Evolutionary conservation across 2,113 vertebrate species (phyloP).

Genomic region (Etia nguti): DNA sequence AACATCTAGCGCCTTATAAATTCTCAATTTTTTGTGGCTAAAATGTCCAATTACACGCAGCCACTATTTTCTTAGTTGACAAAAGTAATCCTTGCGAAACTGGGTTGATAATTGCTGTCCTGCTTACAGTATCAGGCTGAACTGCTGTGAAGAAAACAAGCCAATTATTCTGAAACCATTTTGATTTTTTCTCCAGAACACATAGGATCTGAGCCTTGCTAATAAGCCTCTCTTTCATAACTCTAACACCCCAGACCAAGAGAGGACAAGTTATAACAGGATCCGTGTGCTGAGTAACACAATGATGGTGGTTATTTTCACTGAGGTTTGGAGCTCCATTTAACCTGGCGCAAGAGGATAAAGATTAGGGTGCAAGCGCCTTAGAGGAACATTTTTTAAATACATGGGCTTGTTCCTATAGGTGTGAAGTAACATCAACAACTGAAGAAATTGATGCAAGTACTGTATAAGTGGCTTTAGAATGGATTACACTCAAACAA

Average conservation of each 20-base stretch:
- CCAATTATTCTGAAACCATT: conserved; percentile 13
- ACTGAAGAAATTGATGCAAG: background rate
- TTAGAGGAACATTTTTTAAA: background rate
- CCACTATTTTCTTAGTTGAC: background rate
- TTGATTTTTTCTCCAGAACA: background rate
- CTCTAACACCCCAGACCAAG: background rate
- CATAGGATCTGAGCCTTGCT: background rate
- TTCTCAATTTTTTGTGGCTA: background rate
- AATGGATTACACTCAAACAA: conserved; percentile 38
- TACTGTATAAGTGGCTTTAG: conserved; percentile 17
- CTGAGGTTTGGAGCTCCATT: background rate
- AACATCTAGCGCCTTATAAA: background rate
- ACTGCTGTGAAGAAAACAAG: conserved; percentile 33
- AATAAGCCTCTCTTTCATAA: conserved; percentile 7
- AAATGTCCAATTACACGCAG: background rate
- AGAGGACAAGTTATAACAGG: background rate
- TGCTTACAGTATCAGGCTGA: background rate
- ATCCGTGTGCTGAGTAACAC: background rate
- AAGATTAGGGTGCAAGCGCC: background rate
- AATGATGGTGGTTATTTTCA: background rate
- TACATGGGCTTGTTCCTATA: background rate
- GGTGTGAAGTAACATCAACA: background rate
- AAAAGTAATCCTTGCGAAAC: conserved; percentile 26
- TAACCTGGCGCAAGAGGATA: conserved; percentile 16
- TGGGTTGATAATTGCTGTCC: conserved; percentile 15